Conservation (phyloP, 2,888 invertebrate genomes). For the Marasmarcha lunaedactyla region DNA sequence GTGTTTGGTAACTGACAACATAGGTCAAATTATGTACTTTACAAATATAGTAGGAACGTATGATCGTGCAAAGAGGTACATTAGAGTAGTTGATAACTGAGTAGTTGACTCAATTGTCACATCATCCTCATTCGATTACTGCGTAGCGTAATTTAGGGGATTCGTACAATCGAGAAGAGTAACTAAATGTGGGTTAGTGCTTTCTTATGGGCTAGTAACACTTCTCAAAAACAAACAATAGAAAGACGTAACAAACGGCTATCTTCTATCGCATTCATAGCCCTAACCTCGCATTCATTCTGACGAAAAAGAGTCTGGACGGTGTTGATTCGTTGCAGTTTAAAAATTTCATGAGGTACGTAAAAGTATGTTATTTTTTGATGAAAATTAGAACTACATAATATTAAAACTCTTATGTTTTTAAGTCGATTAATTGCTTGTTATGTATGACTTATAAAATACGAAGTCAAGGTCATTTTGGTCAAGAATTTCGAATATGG, state of each 20-base stretch:
- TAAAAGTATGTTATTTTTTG: constrained; percentile 12
- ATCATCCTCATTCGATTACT: too few species aligned
- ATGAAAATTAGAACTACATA: constrained; percentile 10
- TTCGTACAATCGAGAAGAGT: too few species aligned
- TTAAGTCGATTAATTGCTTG: constrained; percentile 4
- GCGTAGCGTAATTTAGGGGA: too few species aligned
- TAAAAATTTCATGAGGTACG: constrained; percentile 14
- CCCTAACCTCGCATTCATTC: background rate
- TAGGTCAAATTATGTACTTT: too few species aligned
- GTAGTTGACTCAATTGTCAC: too few species aligned
- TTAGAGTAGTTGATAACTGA: too few species aligned
- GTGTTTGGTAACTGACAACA: too few species aligned
- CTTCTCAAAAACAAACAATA: constrained; percentile 7
- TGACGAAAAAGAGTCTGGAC: constrained; percentile 5
- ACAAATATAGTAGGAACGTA: too few species aligned
- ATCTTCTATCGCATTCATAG: constrained; percentile 4
- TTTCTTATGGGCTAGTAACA: constrained; percentile 8
- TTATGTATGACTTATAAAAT: background rate
- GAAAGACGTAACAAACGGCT: constrained; percentile 9
- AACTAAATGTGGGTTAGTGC: constrained; percentile 6
- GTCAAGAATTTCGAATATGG: constrained; percentile 1
- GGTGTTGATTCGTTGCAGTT: constrained; percentile 5
- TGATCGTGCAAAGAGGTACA: too few species aligned
- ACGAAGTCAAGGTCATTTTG: background rate
- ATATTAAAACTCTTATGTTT: constrained; percentile 5